Base-by-base conservation (phyloP, 2,113 vertebrate genomes). In the Mastomys natalensis region DNA sequence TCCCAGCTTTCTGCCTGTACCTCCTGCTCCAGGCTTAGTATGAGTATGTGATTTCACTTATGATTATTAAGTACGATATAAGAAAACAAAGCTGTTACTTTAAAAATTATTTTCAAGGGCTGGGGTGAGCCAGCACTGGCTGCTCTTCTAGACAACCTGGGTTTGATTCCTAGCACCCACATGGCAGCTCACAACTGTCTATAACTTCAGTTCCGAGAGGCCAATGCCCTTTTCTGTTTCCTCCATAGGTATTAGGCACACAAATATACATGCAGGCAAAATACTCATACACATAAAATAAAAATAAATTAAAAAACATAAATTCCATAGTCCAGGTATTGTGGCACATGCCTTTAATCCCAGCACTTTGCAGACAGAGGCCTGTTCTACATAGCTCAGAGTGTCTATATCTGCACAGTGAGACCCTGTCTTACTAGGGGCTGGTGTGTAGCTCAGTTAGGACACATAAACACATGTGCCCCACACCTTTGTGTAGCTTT, bases 21-120 rank as follows among this genome's bases (percentile, higher is more conserved):
- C 45, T 89, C 34, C 64, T 24, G 7, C 40, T 1, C 29, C 64
- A 68, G 40, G 51, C 68, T 87, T 81, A 21, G 19, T 11, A 55
- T 7, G 19, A 58, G 80, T 45, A 74, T 87, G 31, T 37, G 73
- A 90, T 87, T 87, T 90, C 37, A 93, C 53, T 74, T 82, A 45
- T 37, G 40, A 81, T 80, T 86, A 77, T 58, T 45, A 64, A 84
- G 76, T 77, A 85, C 95, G 88, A 92, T 82, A 80, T n/a, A 60
- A 55, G 53, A 64, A 87, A 85, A 87, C 73, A 85, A 87, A 93
- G 58, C n/a, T 86, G 31, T 51, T 72, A 58, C 29, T 86, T 77
- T 21, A 64, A 60, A 21, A 60, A 26, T n/a, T 58, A 31, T 31
- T 89, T 82, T 26, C 31, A 66, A 86, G 86, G 34, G 45, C 58